Conservation (phyloP, 2,797 vertebrate species). For the Sebastes vulpes region DNA sequence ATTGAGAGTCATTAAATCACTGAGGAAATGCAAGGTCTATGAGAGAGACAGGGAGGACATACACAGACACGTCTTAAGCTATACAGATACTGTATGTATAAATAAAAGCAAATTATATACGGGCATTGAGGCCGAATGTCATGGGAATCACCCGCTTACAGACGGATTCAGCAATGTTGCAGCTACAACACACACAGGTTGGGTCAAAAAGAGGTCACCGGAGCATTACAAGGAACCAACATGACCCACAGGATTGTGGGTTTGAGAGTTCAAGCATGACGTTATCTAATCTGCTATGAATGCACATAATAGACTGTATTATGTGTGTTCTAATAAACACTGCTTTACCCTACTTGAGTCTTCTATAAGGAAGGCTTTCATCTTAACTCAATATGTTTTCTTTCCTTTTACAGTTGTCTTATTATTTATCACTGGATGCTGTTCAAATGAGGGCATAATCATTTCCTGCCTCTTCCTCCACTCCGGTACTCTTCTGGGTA, state of each 20-base stretch:
- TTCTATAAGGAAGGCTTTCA: background rate
- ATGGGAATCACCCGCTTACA: slow-evolving; percentile 17
- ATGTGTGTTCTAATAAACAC: background rate
- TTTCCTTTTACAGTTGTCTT: background rate
- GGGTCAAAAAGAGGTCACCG: slow-evolving; percentile 26
- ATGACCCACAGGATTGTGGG: slow-evolving; percentile 1
- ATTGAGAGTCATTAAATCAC: slow-evolving; percentile 21
- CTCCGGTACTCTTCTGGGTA: background rate
- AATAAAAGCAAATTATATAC: slow-evolving; percentile 13
- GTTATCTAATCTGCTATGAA: slow-evolving; percentile 3
- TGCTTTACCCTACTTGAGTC: background rate
- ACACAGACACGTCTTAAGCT: background rate
- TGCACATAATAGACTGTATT: background rate
- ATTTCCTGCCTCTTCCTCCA: background rate
- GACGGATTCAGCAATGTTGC: background rate
- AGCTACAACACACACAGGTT: slow-evolving; percentile 8
- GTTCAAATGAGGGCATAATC: background rate
- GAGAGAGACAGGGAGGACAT: background rate
- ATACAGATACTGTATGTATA: background rate
- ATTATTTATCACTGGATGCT: background rate
- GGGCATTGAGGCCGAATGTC: slow-evolving; percentile 24
- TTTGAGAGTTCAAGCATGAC: slow-evolving; percentile 5
- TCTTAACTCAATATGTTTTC: background rate
- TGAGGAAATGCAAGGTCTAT: background rate
- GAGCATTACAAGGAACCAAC: slow-evolving; percentile 1